Percentiles rank a stretch among this genome's conserved stretches.
Conservation (phyloP, 2,888 invertebrate genomes). For the Agriopis leucophaearia region DNA sequence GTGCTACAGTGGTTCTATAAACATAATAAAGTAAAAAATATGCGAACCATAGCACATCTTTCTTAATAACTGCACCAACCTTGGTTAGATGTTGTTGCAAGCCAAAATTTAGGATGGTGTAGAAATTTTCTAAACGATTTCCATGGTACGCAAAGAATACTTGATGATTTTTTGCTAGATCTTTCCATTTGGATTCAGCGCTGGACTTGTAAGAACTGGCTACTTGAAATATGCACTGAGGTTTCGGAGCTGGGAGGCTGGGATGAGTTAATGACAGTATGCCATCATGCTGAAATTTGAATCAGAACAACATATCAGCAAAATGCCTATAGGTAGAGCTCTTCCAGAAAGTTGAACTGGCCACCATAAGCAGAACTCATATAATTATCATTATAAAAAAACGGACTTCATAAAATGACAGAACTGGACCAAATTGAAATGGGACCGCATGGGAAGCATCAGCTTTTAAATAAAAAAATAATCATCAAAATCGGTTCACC, state of each 20-base stretch:
- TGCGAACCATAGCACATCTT: neutral
- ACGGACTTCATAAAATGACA: too few species aligned
- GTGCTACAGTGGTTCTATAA: too few species aligned
- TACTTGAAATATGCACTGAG: constrained; percentile 90
- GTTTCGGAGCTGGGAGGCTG: constrained; percentile 75
- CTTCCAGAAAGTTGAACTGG: too few species aligned
- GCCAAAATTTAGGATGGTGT: constrained; percentile 92
- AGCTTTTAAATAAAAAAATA: too few species aligned
- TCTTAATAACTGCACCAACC: constrained; percentile 45
- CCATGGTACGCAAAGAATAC: constrained; percentile 92
- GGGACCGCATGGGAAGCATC: too few species aligned
- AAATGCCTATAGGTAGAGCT: neutral
- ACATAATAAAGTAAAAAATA: too few species aligned
- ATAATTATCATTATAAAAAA: too few species aligned
- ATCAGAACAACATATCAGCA: neutral
- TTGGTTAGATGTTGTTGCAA: constrained; percentile 89
- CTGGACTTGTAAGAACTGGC: constrained; percentile 82
- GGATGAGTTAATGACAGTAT: constrained; percentile 83
- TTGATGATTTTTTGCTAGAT: constrained; percentile 81
- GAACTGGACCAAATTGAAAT: too few species aligned
- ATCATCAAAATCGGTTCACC: too few species aligned
- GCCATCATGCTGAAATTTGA: constrained; percentile 81
- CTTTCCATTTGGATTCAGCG: constrained; percentile 87
- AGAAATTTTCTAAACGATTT: constrained; percentile 92
- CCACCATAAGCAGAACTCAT: too few species aligned